Evolutionary conservation across 2,113 vertebrate species (phyloP), one percentile per base, ranked within the genome.

Genomic region (Sciurus niger): DNA sequence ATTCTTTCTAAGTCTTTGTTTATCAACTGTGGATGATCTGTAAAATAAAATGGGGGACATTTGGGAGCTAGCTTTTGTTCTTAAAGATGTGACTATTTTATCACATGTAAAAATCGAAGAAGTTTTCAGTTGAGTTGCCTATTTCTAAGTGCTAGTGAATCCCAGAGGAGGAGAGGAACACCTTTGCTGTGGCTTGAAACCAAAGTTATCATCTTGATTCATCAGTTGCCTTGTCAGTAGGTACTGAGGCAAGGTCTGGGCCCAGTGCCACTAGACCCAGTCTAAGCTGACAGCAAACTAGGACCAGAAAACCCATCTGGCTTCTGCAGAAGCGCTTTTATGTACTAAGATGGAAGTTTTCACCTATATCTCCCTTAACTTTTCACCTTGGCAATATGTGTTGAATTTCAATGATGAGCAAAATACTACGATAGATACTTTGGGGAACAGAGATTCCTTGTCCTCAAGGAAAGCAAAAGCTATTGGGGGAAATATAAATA

Each of bases 401-500:
- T 0, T 73, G 60, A 89, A 53, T 65, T 93, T 70, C 74, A 95
- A 43, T 24, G 40, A 30, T n/a, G 20, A 43, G 65, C 8, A 68
- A 84, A 95, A 70, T 80, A 77, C 16, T 63, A 20, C 17, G 9
- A 37, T 68, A 20, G n/a, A 24, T 9, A 73, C n/a, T 82, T 53
- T 84, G 32, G 25, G 24, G 6, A 95, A 95, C n/a, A 84, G 13
- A 10, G 40, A 67, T 53, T 73, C 37, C 51, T 90, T 88, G 63
- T 80, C 25, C 63, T 78, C 14, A 80, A 84, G 40, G 68, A 86
- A 97, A 94, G 34, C 17, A 77, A 60, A 90, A 65, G 48, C 18
- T 74, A 90, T 4, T 68, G 25, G 72, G 63, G 51, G 20, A 86
- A 76, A 80, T 67, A 92, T 13, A 95, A 74, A 83, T 93, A 83